Percentiles rank a stretch among this genome's conserved stretches.
phyloP scores from a whole-genome alignment of 2,797 vertebrate species.

The Tolypeutes matacus region DNA sequence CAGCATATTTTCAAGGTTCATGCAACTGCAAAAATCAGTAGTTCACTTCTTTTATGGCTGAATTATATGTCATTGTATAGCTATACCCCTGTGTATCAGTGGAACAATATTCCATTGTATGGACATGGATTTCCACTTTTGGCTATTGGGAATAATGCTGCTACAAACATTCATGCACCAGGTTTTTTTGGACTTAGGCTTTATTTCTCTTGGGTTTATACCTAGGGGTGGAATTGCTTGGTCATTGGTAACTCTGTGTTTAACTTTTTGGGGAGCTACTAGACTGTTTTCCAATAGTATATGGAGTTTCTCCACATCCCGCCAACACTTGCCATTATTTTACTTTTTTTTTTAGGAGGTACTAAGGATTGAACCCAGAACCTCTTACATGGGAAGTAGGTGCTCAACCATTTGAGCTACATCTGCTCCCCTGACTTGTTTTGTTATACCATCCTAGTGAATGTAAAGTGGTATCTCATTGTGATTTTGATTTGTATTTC shows the following conservation, averaged over 20 bases:
- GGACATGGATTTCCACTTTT: background rate
- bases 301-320: background rate
- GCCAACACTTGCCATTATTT: background rate
- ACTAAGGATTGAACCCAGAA: too few relatives aligned
- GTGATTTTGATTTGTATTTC: background rate
- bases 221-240: background rate
- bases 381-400: too few relatives aligned
- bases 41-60: background rate
- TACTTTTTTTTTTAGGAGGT: background rate
- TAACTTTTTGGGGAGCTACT: conserved; percentile 22
- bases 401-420: too few relatives aligned
- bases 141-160: background rate
- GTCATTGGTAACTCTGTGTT: background rate
- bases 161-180: background rate
- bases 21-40: too few relatives aligned
- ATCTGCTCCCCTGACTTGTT: too few relatives aligned
- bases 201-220: background rate
- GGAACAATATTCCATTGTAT: too few relatives aligned
- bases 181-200: background rate
- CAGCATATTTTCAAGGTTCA: background rate
- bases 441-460: too few relatives aligned
- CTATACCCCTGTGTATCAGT: too few relatives aligned
- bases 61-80: background rate
- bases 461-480: background rate
- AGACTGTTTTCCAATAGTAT: background rate